Conservation (phyloP, 2,888 invertebrate genomes). For the Mythimna lalbum region DNA sequence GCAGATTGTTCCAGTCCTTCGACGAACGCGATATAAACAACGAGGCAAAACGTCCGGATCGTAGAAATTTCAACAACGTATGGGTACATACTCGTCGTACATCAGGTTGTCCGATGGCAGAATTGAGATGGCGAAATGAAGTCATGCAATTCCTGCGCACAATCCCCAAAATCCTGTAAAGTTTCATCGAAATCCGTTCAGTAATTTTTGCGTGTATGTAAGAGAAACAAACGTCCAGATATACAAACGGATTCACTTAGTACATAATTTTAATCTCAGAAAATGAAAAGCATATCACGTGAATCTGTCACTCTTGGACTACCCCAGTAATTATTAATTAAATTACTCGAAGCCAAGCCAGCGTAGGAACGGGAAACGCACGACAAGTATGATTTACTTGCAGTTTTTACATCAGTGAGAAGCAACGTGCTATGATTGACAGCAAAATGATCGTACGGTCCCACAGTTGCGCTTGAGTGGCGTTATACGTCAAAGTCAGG, state of each 20-base stretch:
- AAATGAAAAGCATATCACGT: constrained; percentile 4
- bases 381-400: constrained; percentile 58
- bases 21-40: no score
- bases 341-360: constrained; percentile 16
- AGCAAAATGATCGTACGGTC: constrained; percentile 61
- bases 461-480: constrained; percentile 63
- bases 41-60: no score
- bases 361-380: constrained; percentile 48
- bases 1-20: no score
- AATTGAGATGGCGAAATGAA: no score
- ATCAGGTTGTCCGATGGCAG: no score
- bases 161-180: no score
- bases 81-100: no score
- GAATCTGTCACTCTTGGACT: background rate
- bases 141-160: no score
- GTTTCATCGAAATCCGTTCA: no score
- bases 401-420: constrained; percentile 58
- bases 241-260: background rate
- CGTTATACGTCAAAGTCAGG: constrained; percentile 62
- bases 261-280: background rate
- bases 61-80: no score
- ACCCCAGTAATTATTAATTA: constrained; percentile 40
- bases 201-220: no score
- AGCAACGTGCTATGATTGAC: constrained; percentile 62
- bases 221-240: no score